These are phyloP conservation scores for Sphaerodactylus townsendi DNA, from an alignment of 2,113 vertebrate species.

Conservation along the genomic window DNA sequence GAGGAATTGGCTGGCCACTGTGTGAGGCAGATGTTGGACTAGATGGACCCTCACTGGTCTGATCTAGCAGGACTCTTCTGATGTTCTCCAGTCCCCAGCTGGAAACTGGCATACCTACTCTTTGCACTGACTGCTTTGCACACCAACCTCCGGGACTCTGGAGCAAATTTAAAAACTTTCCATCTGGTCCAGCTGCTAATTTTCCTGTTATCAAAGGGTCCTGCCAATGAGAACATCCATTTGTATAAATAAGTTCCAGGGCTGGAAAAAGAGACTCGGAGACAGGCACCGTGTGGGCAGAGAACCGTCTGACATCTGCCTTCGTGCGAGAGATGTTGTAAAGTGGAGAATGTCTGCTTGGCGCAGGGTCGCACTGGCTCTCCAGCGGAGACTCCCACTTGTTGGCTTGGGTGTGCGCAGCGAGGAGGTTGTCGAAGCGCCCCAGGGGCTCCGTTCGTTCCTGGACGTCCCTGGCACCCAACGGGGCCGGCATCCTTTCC, in stretches of 20 bases:
- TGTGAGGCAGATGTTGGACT: too few species aligned
- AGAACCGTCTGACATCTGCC: not conserved
- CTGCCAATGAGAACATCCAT: slow-evolving; percentile 40
- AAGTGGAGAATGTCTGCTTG: not conserved
- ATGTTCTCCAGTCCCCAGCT: too few species aligned
- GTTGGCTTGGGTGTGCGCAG: too few species aligned
- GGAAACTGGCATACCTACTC: not conserved
- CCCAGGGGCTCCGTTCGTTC: not conserved
- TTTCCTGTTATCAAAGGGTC: slow-evolving; percentile 49
- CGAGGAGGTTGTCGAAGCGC: not conserved
- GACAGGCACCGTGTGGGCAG: not conserved
- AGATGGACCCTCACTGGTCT: too few species aligned
- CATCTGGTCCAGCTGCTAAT: slow-evolving; percentile 50
- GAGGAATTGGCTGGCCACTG: too few species aligned
- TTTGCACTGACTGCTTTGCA: slow-evolving; percentile 18
- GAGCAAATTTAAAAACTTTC: slow-evolving; percentile 9
- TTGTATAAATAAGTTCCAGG: slow-evolving; percentile 43
- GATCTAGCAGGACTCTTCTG: too few species aligned
- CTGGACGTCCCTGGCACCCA: not conserved
- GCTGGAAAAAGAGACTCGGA: slow-evolving; percentile 23
- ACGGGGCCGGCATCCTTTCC: too few species aligned
- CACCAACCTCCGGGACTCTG: fast-evolving
- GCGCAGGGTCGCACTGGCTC: too few species aligned
- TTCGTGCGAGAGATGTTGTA: not conserved
- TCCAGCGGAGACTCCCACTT: too few species aligned